Evolutionary conservation across 2,113 vertebrate species (phyloP).

Genomic region (Nicator chloris): DNA sequence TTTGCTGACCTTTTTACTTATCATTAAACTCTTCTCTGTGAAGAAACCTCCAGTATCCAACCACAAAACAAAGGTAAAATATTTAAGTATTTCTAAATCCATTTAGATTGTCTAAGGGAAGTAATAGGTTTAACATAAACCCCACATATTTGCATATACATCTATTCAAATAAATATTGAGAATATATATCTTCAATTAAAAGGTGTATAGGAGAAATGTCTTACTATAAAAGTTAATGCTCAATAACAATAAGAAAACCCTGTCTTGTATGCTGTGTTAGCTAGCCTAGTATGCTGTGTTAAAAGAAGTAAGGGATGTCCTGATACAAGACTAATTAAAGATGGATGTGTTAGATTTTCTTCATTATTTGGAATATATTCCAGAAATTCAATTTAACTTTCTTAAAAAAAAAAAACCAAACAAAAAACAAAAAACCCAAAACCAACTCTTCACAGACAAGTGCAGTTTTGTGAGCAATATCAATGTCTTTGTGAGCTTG

Average conservation of each 20-base stretch:
- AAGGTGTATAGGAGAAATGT: background rate
- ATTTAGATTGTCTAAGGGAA: background rate
- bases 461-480: background rate
- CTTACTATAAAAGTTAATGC: background rate
- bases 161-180: background rate
- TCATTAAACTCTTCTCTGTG: background rate
- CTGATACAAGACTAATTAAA: background rate
- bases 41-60: background rate
- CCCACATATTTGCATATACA: background rate
- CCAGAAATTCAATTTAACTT: background rate
- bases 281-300: background rate
- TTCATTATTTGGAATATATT: background rate
- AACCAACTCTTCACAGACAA: background rate
- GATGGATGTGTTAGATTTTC: background rate
- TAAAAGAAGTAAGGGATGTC: background rate
- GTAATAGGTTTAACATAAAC: background rate
- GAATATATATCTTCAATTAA: background rate
- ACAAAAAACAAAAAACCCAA: too few species aligned
- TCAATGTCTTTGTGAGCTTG: background rate
- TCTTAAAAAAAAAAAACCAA: background rate
- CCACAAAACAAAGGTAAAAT: background rate
- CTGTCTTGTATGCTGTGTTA: fast-evolving
- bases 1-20: background rate
- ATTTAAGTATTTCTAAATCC: background rate
- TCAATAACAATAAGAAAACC: background rate